These are phyloP conservation scores for Mnemiopsis leidyi DNA, from an alignment of 37 sponge, comb jelly and placozoan genomes.

Conservation along the genomic window DNA sequence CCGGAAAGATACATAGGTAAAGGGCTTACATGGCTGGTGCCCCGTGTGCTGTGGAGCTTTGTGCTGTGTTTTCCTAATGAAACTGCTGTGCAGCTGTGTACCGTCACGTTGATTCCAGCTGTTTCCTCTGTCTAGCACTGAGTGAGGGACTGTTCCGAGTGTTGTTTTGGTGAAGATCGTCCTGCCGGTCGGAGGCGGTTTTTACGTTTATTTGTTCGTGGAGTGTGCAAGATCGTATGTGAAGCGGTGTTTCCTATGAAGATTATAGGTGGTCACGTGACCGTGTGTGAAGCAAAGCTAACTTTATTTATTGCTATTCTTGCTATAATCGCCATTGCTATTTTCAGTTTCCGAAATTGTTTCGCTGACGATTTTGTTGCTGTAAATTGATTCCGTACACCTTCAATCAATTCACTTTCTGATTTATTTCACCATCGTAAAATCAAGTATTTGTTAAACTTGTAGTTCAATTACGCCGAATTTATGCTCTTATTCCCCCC, in stretches of 20 bases:
- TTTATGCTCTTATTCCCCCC: too few relatives aligned
- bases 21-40: too few relatives aligned
- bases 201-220: too few relatives aligned
- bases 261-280: neutral
- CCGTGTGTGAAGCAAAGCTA: neutral
- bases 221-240: too few relatives aligned
- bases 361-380: neutral
- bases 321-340: neutral
- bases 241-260: neutral
- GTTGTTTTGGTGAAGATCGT: too few relatives aligned
- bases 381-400: neutral
- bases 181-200: too few relatives aligned
- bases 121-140: neutral
- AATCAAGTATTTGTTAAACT: too few relatives aligned
- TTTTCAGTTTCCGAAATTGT: neutral
- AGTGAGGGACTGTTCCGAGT: too few relatives aligned
- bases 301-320: neutral
- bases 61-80: neutral
- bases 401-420: too few relatives aligned
- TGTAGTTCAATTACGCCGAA: too few relatives aligned
- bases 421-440: too few relatives aligned
- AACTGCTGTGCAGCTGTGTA: neutral
- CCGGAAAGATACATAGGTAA: slow-evolving; percentile 58
- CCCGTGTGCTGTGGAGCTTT: too few relatives aligned
- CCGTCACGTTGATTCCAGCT: neutral